Percentiles rank a stretch among this genome's conserved stretches.
phyloP scores from a whole-genome alignment of 92 coral and sea anemone species.

The Paragorgia papillata region DNA sequence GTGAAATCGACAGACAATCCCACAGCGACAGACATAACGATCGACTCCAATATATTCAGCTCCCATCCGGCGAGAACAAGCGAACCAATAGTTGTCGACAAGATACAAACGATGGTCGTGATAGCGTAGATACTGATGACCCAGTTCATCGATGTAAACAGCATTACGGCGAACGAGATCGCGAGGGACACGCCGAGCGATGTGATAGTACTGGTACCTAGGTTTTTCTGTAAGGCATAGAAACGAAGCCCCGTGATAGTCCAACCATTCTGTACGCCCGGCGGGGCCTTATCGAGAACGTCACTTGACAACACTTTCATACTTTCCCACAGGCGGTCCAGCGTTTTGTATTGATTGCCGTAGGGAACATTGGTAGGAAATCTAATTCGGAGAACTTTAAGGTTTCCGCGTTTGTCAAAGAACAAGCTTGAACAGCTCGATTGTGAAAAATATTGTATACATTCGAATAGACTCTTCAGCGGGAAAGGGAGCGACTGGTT shows the following conservation, averaged over 20 bases:
- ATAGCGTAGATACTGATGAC: constrained; percentile 93
- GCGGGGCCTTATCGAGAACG: constrained; percentile 67
- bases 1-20: constrained; percentile 97
- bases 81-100: constrained; percentile 80
- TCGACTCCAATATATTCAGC: constrained; percentile 85
- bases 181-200: constrained; percentile 88
- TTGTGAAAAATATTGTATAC: neutral
- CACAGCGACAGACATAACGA: constrained; percentile 91
- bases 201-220: constrained; percentile 70
- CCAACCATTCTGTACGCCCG: constrained; percentile 80
- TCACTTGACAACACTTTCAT: constrained; percentile 58
- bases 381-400: constrained; percentile 50
- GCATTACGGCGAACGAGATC: constrained; percentile 83
- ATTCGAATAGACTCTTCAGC: constrained; percentile 35
- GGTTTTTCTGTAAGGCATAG: constrained; percentile 73
- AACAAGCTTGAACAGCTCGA: neutral
- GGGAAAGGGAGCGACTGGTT: constrained; percentile 66
- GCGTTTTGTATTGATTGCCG: constrained; percentile 59
- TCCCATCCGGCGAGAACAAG: constrained; percentile 95
- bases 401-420: neutral
- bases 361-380: constrained; percentile 63
- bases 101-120: constrained; percentile 78
- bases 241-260: constrained; percentile 58
- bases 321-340: constrained; percentile 73
- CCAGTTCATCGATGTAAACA: constrained; percentile 86